Evolutionary conservation across 1,140 invertebrate species (phyloP), one percentile per base, ranked within the genome.

Genomic region (Belonocnema kinseyi): DNA sequence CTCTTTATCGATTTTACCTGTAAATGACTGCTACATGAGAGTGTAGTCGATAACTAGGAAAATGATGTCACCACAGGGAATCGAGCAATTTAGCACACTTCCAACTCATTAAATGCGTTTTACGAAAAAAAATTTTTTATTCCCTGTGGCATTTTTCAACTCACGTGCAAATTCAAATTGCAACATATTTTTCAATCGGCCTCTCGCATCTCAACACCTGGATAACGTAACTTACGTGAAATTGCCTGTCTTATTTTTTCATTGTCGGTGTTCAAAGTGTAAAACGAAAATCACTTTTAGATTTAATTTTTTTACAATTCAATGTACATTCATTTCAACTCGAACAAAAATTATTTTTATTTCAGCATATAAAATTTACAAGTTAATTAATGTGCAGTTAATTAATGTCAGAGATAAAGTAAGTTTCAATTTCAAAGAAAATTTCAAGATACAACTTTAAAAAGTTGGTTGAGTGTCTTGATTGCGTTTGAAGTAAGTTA

Each of bases 1-100:
- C 70, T 74, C 73, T 52, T 77, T 71, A 26, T 40, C 61, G 61
- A 26, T 40, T 46, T 26, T 66, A 66, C 33, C 61, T 66, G 61
- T 66, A 21, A 8, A 66, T 66, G 61, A 66, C 33, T 66, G 61
- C 33, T 66, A 66, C 40, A 2, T 33, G 11, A 5, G 33, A n/a
- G 61, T 16, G 61, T 33, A 66, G 33, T 66, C 26, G 26, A 66
- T 66, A 66, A 66, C 26, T 40, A 66, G 33, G 61, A 66, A 66
- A 66, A 66, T 66, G 14, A 66, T 66, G 61, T 66, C 61, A 66
- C 61, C 61, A 66, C 14, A 40, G 61, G 26, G 61, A 40, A 66
- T 66, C 10, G 61, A 66, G 40, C 61, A 4, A 33, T 66, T 66
- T 33, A 33, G 40, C 61, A 66, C 33, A 33, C n/a, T 66, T 40